A percentile compares a stretch with the other conserved stretches of the same genome.
Evolutionary conservation across 2,113 vertebrate genomes (phyloP).

Genomic region (Capricornis sumatraensis): DNA sequence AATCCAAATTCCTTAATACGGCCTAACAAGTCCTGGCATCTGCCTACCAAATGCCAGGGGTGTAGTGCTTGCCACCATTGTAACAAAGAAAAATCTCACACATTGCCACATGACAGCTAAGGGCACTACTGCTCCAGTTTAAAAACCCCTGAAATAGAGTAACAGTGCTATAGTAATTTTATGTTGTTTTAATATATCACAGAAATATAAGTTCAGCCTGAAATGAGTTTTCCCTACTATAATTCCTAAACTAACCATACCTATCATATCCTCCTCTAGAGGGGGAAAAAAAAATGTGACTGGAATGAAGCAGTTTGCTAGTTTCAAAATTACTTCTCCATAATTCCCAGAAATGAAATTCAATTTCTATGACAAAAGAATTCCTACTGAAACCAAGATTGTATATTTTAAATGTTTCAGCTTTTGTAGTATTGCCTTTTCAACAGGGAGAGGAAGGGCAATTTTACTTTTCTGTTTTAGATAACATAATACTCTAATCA

Average conservation of each 20-base stretch:
- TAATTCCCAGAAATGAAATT: background rate
- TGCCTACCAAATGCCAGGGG: background rate
- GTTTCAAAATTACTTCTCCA: conserved; percentile 12
- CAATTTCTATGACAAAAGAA: background rate
- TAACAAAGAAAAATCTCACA: background rate
- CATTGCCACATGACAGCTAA: background rate
- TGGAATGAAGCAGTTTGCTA: background rate
- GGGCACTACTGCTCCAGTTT: background rate
- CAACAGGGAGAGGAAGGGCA: background rate
- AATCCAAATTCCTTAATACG: background rate
- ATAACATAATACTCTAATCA: background rate
- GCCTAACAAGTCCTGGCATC: background rate
- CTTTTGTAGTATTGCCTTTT: background rate
- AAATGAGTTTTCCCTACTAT: background rate
- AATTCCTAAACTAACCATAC: background rate
- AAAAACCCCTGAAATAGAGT: background rate
- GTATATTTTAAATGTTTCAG: background rate
- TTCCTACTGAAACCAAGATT: background rate
- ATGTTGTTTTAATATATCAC: background rate
- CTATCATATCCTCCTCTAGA: background rate
- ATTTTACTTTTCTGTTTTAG: conserved; percentile 18
- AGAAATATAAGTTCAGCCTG: background rate
- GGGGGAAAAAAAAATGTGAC: background rate
- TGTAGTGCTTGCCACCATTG: background rate
- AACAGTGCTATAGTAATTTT: background rate